Base-by-base conservation (phyloP, 2,113 vertebrate genomes). In the Emberiza fucata region DNA sequence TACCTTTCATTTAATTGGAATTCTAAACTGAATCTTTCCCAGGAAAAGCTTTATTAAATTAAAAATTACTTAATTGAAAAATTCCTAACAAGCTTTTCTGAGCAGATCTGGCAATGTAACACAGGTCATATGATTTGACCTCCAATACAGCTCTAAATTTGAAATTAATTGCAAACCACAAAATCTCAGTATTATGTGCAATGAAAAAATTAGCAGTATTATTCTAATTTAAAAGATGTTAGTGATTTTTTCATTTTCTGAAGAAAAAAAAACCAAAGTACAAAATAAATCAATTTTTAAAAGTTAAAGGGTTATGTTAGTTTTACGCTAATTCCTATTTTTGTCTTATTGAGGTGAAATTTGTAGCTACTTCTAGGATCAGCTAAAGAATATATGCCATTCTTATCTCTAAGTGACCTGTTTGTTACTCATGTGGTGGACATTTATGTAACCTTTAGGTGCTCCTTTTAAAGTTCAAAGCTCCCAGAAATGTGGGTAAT, bases 221-320 rank as follows among this genome's bases (percentile, higher is more conserved):
- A 54, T 73, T 92, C 5, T 25, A 70, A 8, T 73, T 84, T 48
- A 57, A 80, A 76, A 4, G 0, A 44, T 40, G 7, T 7, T 44
- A 79, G 9, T 2, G 1, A 64, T 65, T 60, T 72, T 20, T 86
- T 93, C 8, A 42, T 66, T 75, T 73, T 79, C 10, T 35, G 53
- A 56, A 57, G 53, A 56, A 57, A 7, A 3, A 70, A 89, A 80
- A 25, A 21, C 1, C 20, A 45, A 54, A n/a, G 33, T 24, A 28
- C 1, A 7, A 24, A 45, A 51, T 12, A 7, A 59, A 39, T 12
- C 3, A 39, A 54, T 9, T 57, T 14, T 11, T 5, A 61, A 21
- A 50, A 14, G 16, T 3, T 25, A 24, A 57, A 81, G 8, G 2
- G 0, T 24, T 69, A 4, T 40, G 3, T 25, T 85, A 5, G 4